A percentile compares a stretch with the other conserved stretches of the same genome.
Conservation (phyloP, 2,797 vertebrate genomes). For the Perodicticus potto region DNA sequence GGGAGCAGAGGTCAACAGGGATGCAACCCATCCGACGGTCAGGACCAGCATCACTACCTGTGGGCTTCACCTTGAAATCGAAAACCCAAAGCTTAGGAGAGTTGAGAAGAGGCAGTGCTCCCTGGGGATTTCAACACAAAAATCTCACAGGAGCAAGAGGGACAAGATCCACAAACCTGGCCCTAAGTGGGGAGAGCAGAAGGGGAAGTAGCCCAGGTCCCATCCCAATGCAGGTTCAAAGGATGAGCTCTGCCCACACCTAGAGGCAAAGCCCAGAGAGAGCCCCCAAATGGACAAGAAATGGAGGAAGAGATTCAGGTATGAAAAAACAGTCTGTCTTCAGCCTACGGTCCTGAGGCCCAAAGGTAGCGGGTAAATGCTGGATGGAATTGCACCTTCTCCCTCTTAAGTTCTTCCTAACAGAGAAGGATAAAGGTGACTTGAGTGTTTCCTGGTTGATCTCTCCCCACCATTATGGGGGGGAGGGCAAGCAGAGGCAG, state of each 20-base stretch:
- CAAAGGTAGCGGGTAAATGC: not conserved
- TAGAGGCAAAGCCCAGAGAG: not conserved
- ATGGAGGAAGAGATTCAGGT: not conserved
- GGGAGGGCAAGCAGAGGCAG: fast-evolving
- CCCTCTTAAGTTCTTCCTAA: not conserved
- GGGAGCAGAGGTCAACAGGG: not conserved
- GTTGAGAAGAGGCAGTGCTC: not conserved
- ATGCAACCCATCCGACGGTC: not conserved
- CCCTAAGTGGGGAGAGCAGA: not conserved
- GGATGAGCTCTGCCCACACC: not conserved
- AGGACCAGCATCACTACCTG: not conserved
- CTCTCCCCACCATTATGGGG: not conserved
- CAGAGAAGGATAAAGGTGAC: fast-evolving
- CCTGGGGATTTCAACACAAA: not conserved
- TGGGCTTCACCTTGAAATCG: not conserved
- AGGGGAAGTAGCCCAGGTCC: not conserved
- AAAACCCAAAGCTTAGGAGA: not conserved
- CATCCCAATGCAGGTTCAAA: not conserved
- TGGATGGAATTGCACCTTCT: fast-evolving
- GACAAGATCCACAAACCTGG: not conserved
- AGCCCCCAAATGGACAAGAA: not conserved
- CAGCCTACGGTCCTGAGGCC: too few relatives aligned
- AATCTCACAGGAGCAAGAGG: not conserved
- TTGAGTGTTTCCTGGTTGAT: not conserved
- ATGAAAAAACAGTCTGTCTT: not conserved